These are phyloP conservation scores for Drosophila subquinaria DNA, from an alignment of 2,888 invertebrate species.

Conservation along the genomic window DNA sequence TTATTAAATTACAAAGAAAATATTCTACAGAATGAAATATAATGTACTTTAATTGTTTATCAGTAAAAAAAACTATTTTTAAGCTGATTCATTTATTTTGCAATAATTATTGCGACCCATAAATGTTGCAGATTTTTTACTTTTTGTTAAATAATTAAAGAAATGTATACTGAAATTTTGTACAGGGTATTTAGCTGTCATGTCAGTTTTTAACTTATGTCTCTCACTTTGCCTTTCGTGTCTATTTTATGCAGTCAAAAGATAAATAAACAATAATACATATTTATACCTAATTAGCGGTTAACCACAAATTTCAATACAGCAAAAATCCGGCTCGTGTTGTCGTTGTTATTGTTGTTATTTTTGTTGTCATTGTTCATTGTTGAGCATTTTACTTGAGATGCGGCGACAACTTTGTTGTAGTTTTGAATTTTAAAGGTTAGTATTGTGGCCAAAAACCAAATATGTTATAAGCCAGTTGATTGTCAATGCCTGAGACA, in stretches of 20 bases:
- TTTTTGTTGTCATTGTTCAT: slow-evolving; percentile 13
- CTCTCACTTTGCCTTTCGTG: slow-evolving; percentile 18
- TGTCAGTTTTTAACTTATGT: not conserved
- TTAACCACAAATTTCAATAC: slow-evolving; percentile 80
- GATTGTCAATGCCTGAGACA: slow-evolving; percentile 55
- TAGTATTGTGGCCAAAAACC: slow-evolving; percentile 49
- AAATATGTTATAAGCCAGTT: slow-evolving; percentile 18
- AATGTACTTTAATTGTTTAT: not conserved
- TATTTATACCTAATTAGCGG: slow-evolving; percentile 81
- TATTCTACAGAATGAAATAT: not conserved
- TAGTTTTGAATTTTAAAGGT: slow-evolving; percentile 68
- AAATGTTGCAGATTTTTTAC: not conserved
- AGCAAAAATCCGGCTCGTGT: slow-evolving; percentile 53
- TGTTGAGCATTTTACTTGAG: slow-evolving; percentile 50
- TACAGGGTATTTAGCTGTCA: slow-evolving; percentile 15
- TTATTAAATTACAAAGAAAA: slow-evolving; percentile 4
- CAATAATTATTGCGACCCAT: not conserved
- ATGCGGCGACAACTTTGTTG: slow-evolving; percentile 74
- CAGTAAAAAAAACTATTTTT: not conserved
- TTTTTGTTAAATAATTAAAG: no score
- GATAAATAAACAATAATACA: slow-evolving; percentile 58
- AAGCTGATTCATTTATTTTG: not conserved
- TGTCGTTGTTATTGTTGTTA: slow-evolving; percentile 1
- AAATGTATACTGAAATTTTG: not conserved
- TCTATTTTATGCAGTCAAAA: slow-evolving; percentile 43